These are phyloP conservation scores for Urocynchramus pylzowi DNA, from an alignment of 2,113 vertebrate species.

Conservation along the genomic window DNA sequence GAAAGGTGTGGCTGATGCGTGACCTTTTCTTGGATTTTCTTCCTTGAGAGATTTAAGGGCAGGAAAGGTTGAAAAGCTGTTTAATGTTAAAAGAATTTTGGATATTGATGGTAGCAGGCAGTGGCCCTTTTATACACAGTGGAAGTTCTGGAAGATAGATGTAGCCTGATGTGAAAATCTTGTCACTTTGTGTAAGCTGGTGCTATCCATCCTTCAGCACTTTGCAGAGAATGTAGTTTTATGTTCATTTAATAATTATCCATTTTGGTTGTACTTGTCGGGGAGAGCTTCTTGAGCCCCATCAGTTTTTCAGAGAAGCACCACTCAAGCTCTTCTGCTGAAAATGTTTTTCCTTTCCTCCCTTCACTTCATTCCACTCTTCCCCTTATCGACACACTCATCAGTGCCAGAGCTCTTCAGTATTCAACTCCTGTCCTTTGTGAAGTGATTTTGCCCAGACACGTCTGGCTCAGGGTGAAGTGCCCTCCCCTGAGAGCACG, in stretches of 20 bases:
- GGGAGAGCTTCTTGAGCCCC: constrained; percentile 81
- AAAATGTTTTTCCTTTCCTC: constrained; percentile 79
- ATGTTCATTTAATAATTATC: constrained; percentile 83
- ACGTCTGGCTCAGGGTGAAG: constrained; percentile 99
- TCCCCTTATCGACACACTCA: constrained; percentile 84
- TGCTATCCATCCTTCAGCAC: constrained; percentile 69
- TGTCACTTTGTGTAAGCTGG: constrained; percentile 68
- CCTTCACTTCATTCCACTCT: constrained; percentile 78
- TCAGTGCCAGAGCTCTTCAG: constrained; percentile 91
- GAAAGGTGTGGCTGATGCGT: constrained; percentile 59
- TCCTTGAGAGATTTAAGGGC: constrained; percentile 62
- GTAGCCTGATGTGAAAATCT: constrained; percentile 66
- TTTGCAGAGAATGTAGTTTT: constrained; percentile 76
- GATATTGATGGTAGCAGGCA: constrained; percentile 65
- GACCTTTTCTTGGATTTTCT: constrained; percentile 67
- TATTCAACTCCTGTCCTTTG: constrained; percentile 98
- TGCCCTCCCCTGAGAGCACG: constrained; percentile 93
- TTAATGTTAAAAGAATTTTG: constrained; percentile 67
- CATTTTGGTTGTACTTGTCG: constrained; percentile 81
- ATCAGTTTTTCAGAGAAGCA: constrained; percentile 81
- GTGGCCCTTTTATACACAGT: constrained; percentile 47
- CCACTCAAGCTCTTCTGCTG: constrained; percentile 81
- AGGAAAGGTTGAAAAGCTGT: constrained; percentile 50
- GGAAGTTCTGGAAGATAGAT: constrained; percentile 59
- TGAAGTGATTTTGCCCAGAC: constrained; percentile 99